Conservation (phyloP, 2,888 invertebrate genomes). For the Germaria angustata region DNA sequence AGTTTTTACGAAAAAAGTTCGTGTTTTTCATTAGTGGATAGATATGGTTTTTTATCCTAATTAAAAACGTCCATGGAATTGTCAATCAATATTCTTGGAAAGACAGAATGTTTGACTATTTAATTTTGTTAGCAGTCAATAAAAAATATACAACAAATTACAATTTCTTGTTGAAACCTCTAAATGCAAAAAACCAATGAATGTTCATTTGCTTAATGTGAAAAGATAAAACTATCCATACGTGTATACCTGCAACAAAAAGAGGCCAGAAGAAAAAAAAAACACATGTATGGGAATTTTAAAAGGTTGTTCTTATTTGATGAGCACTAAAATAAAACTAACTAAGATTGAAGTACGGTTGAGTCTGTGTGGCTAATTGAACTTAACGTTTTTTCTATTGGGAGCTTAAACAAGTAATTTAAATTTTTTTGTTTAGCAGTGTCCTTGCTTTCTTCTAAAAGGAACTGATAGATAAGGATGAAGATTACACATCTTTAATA, state of each 20-base stretch:
- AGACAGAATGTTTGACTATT: no score
- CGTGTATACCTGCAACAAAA: neutral
- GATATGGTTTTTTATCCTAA: no score
- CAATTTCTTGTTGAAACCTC: neutral
- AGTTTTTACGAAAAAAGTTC: no score
- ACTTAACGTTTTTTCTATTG: neutral
- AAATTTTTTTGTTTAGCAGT: neutral
- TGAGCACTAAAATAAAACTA: slow-evolving; percentile 26
- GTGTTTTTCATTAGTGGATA: no score
- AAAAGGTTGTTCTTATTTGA: neutral
- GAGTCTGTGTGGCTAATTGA: slow-evolving; percentile 6
- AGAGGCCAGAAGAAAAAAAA: neutral
- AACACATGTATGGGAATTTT: neutral
- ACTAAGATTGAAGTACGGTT: neutral
- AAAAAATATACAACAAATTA: neutral
- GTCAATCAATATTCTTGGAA: no score
- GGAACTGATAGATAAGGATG: neutral
- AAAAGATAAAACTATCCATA: neutral
- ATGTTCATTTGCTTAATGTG: slow-evolving; percentile 29
- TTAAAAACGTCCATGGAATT: no score
- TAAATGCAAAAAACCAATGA: neutral
- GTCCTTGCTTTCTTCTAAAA: neutral
- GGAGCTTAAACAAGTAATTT: neutral
- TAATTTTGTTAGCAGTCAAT: no score
- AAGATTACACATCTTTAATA: neutral